These are phyloP conservation scores for Anodontia alba DNA, from an alignment of 2,888 invertebrate genomes.

Conservation along the genomic window DNA sequence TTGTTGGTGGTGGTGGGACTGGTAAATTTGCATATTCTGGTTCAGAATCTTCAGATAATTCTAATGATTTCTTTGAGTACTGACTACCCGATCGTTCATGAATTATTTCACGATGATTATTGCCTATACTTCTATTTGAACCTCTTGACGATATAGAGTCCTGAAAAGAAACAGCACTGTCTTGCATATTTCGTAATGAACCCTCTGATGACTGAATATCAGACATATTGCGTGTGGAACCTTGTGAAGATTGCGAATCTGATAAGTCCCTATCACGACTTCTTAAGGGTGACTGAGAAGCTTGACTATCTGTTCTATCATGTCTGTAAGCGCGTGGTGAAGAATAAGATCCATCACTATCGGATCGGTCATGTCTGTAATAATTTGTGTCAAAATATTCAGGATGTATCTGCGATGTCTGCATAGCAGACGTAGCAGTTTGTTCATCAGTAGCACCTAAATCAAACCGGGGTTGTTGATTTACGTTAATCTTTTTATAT, in stretches of 20 bases:
- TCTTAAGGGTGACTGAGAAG: constrained; percentile 71
- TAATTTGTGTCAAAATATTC: constrained; percentile 69
- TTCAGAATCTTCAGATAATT: constrained; percentile 64
- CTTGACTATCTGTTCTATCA: constrained; percentile 73
- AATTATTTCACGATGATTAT: constrained; percentile 49
- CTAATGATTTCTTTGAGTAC: constrained; percentile 28
- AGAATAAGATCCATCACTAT: constrained; percentile 83
- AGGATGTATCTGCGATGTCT: constrained; percentile 73
- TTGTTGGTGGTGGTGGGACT: constrained; percentile 53
- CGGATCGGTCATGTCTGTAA: constrained; percentile 80
- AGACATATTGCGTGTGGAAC: constrained; percentile 86
- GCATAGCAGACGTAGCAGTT: constrained; percentile 65
- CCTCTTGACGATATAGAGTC: constrained; percentile 75
- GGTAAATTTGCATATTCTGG: constrained; percentile 83
- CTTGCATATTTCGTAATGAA: constrained; percentile 79
- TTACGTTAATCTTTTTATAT: constrained; percentile 77
- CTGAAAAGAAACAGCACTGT: constrained; percentile 75
- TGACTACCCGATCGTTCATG: constrained; percentile 57
- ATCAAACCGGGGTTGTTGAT: constrained; percentile 64
- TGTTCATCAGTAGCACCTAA: constrained; percentile 58
- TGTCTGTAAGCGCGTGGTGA: constrained; percentile 72
- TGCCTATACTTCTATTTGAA: constrained; percentile 62
- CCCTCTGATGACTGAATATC: constrained; percentile 82
- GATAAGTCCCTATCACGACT: constrained; percentile 79
- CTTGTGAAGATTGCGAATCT: constrained; percentile 86